These are phyloP conservation scores for Oxytorus armatus DNA, from an alignment of 2,888 invertebrate species.

Conservation along the genomic window DNA sequence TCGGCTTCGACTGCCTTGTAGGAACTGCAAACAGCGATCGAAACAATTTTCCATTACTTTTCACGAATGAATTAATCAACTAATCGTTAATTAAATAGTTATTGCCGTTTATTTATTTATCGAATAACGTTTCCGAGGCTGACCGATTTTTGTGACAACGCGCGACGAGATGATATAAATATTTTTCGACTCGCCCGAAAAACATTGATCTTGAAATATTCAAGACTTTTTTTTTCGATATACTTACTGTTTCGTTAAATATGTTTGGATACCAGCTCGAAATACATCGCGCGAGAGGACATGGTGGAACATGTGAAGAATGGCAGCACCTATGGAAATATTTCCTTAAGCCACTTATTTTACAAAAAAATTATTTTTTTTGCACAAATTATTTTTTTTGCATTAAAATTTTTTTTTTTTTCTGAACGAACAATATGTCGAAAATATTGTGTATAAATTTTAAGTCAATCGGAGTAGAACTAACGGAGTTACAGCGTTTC, in stretches of 20 bases:
- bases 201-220: background rate
- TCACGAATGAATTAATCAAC: background rate
- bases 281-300: conserved; percentile 86
- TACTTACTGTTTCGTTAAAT: conserved; percentile 84
- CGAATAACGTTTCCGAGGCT: background rate
- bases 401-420: too few relatives aligned
- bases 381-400: too few relatives aligned
- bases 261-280: conserved; percentile 85
- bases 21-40: conserved; percentile 49
- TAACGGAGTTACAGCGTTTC: too few relatives aligned
- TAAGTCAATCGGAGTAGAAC: too few relatives aligned
- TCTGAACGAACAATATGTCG: too few relatives aligned
- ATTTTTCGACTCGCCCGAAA: background rate
- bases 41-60: background rate
- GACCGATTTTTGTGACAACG: background rate
- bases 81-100: background rate
- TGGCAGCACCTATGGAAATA: conserved; percentile 79
- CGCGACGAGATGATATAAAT: background rate
- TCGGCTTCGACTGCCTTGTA: conserved; percentile 69
- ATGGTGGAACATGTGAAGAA: conserved; percentile 86
- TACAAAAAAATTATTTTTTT: too few relatives aligned
- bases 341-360: background rate
- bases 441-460: too few relatives aligned
- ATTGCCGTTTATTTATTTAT: background rate
- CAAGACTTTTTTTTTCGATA: background rate